phyloP scores from a whole-genome alignment of 2,113 vertebrate species.

The Xenopus laevis region DNA sequence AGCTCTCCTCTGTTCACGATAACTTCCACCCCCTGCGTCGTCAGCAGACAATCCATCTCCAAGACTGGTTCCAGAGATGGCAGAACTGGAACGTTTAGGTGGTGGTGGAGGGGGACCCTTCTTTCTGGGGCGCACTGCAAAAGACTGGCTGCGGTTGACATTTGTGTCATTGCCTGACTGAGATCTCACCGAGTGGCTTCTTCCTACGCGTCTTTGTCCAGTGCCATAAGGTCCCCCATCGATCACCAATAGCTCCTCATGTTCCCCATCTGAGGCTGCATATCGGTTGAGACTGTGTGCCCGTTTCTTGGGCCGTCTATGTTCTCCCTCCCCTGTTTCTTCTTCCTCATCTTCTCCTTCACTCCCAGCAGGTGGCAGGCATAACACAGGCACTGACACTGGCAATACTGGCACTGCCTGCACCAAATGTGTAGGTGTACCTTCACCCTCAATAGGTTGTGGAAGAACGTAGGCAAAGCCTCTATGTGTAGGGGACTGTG shows the following conservation, averaged over 20 bases:
- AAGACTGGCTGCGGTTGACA: conserved; percentile 81
- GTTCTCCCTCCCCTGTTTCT: conserved; percentile 52
- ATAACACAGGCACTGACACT: conserved; percentile 71
- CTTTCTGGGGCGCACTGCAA: conserved; percentile 89
- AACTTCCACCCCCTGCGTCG: conserved; percentile 57
- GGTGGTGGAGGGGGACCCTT: conserved; percentile 90
- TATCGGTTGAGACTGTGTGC: conserved; percentile 85
- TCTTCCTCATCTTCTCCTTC: conserved; percentile 51
- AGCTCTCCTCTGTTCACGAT: conserved; percentile 76
- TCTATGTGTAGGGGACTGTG: conserved; percentile 83
- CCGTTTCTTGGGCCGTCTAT: conserved; percentile 76
- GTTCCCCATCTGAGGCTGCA: conserved; percentile 75
- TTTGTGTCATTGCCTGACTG: conserved; percentile 71
- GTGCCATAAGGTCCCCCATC: conserved; percentile 79
- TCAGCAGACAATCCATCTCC: conserved; percentile 64
- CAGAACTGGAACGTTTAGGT: conserved; percentile 92
- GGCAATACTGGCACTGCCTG: conserved; percentile 54
- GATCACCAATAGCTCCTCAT: conserved; percentile 68
- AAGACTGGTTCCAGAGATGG: conserved; percentile 84
- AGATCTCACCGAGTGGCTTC: conserved; percentile 86
- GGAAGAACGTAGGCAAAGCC: conserved; percentile 71
- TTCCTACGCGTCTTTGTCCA: conserved; percentile 82
- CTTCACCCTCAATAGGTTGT: conserved; percentile 62
- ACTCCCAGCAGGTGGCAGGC: conserved; percentile 72
- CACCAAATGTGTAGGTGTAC: conserved; percentile 9